Base-by-base conservation (phyloP, 2,113 vertebrate genomes). In the Pipra filicauda region DNA sequence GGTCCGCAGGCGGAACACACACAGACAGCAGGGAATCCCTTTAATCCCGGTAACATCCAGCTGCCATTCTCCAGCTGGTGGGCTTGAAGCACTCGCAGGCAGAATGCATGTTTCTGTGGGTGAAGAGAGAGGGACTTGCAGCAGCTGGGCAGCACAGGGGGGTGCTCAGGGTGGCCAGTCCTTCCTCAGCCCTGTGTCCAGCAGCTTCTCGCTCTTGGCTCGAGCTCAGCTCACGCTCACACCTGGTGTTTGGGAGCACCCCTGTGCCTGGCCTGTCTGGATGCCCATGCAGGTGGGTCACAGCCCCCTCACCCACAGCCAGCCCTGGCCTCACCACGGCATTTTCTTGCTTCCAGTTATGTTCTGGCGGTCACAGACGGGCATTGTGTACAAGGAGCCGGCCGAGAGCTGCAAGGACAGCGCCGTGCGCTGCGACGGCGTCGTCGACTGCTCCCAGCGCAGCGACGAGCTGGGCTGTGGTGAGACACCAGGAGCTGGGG, bases 401-500 rank as follows among this genome's bases (percentile, higher is more conserved):
- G 72, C 69, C 0, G 98, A 98, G 96, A 98, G 83, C 91, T 98
- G 98, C 93, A 94, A 75, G 26, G 72, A 28, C 30, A 49, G 76
- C 1, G 35, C 97, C 0, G 94, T 97, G 83, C 98, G 95, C 90
- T 98, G 98, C 14, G 61, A 98, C 2, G 98, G 98, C 10, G 1
- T 98, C 11, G 82, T 88, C 2, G 98, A 98, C 89, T 98, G 98
- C 90, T 97, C 96, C 12, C 97, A 88, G 73, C 55, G 91, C 71
- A 98, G 97, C 1, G 98, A 98, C 0, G 98, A 98, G 89, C 97
- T 98, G 85, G 98, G 97, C 89, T 98, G 98, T 1, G 98, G 98
- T 98, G 96, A 97, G 93, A 39, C 44, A 28, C 11, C 0, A 0
- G 37, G 10, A 18, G 8, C 18, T 2, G 61, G 55, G 61, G 2